Evolutionary conservation across 2,888 invertebrate species (phyloP).

Genomic region (Dromius quadrimaculatus): DNA sequence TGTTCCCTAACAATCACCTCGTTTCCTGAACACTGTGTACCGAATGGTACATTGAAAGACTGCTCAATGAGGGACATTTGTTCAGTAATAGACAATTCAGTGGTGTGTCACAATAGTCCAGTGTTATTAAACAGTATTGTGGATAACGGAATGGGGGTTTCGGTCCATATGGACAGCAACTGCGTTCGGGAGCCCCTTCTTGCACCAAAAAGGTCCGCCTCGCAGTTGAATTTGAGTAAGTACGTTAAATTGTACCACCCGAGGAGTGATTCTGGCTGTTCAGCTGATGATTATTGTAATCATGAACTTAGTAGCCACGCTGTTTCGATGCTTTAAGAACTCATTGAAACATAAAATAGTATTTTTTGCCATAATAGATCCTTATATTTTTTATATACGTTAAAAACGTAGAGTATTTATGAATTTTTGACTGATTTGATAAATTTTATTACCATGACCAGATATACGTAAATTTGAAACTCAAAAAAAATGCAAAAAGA

Average conservation of each 20-base stretch:
- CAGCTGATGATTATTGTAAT: constrained; percentile 56
- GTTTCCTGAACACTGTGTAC: constrained; percentile 58
- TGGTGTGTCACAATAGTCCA: constrained; percentile 41
- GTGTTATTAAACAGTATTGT: constrained; percentile 55
- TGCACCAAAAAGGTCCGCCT: constrained; percentile 58
- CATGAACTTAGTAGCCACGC: constrained; percentile 56
- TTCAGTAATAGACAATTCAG: constrained; percentile 59
- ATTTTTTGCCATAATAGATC: constrained; percentile 43
- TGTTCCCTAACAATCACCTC: constrained; percentile 61
- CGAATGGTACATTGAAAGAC: constrained; percentile 65
- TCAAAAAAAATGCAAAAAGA: constrained; percentile 11
- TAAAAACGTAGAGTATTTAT: constrained; percentile 36
- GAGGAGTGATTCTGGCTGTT: constrained; percentile 53
- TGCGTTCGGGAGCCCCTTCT: constrained; percentile 63
- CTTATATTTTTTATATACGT: constrained; percentile 46
- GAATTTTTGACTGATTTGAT: constrained; percentile 43
- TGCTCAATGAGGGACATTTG: too few species aligned
- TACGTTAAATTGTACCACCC: constrained; percentile 59
- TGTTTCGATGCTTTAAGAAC: constrained; percentile 56
- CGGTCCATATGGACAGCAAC: constrained; percentile 61
- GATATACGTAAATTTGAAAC: constrained; percentile 33
- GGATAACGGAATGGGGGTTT: constrained; percentile 56
- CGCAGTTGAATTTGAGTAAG: constrained; percentile 59
- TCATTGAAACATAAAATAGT: constrained; percentile 21
- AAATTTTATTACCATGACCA: constrained; percentile 44